phyloP scores from a whole-genome alignment of 2,888 invertebrate genomes.

The Drosophila greeni region DNA sequence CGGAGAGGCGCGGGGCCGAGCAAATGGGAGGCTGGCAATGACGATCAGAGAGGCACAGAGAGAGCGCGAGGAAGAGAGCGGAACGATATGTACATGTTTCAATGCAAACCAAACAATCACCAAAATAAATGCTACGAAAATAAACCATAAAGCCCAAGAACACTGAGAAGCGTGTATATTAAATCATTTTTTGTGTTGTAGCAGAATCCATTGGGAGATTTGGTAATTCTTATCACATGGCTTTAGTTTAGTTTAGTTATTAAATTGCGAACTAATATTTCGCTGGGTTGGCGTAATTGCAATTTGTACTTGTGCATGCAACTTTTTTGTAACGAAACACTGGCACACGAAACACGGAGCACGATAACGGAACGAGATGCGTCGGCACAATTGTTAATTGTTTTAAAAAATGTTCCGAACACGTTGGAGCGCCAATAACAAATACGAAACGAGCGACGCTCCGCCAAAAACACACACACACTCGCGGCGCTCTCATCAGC shows the following conservation, averaged over 20 bases:
- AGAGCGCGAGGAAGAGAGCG: slow-evolving; percentile 23
- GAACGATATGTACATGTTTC: slow-evolving; percentile 36
- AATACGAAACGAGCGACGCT: slow-evolving; percentile 43
- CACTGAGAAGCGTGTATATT: slow-evolving; percentile 9
- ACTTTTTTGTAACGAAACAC: slow-evolving; percentile 25
- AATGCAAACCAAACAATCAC: slow-evolving; percentile 68
- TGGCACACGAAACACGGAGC: slow-evolving; percentile 24
- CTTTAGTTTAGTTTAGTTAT: slow-evolving; percentile 9
- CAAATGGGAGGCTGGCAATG: slow-evolving; percentile 25
- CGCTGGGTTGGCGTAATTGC: slow-evolving; percentile 35
- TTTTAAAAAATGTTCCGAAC: slow-evolving; percentile 42
- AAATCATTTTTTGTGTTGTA: slow-evolving; percentile 9
- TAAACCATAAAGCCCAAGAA: slow-evolving; percentile 58
- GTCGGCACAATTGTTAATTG: slow-evolving; percentile 34
- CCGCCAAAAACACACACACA: slow-evolving; percentile 10
- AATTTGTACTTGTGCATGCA: slow-evolving; percentile 29
- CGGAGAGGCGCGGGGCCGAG: not conserved
- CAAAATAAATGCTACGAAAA: slow-evolving; percentile 61
- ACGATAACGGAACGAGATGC: slow-evolving; percentile 15
- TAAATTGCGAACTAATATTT: slow-evolving; percentile 3
- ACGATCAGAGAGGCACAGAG: slow-evolving; percentile 16
- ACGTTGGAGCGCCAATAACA: slow-evolving; percentile 58
- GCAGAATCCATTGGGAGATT: slow-evolving; percentile 9
- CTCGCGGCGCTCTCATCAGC: slow-evolving; percentile 37
- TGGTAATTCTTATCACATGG: slow-evolving; percentile 24